phyloP scores from a whole-genome alignment of 2,113 vertebrate species.

The zebrafish (Danio rerio) region DNA sequence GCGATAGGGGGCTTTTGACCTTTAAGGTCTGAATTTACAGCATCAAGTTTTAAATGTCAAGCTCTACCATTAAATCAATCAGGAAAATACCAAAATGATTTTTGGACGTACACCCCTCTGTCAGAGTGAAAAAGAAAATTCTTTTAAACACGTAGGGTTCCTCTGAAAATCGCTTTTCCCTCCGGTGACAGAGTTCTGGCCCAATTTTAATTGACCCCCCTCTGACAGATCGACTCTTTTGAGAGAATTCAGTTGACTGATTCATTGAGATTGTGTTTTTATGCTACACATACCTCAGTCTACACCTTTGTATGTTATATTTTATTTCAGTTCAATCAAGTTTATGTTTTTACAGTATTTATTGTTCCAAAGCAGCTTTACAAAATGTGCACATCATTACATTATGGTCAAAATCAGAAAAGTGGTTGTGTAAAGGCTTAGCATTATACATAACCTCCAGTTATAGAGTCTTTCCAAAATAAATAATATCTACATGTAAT shows the following conservation, averaged over 20 bases:
- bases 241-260: background rate
- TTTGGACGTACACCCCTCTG: conserved; percentile 2
- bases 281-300: background rate
- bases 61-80: conserved; percentile 64
- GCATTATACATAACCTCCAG: too few relatives aligned
- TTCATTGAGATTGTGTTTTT: background rate
- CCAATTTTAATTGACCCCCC: conserved; percentile 13
- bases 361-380: too few relatives aligned
- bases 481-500: too few relatives aligned
- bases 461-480: too few relatives aligned
- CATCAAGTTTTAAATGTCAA: conserved; percentile 59
- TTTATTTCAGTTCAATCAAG: too few relatives aligned
- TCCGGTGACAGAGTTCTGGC: conserved; percentile 9
- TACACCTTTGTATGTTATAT: background rate
- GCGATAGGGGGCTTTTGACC: conserved; percentile 60
- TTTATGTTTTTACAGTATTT: too few relatives aligned
- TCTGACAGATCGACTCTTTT: conserved; percentile 1
- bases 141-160: background rate
- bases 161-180: conserved; percentile 32
- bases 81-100: conserved; percentile 46
- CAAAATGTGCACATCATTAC: too few relatives aligned
- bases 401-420: too few relatives aligned
- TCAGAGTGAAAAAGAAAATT: conserved; percentile 35
- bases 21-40: conserved; percentile 59
- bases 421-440: too few relatives aligned